A percentile compares a stretch with the other conserved stretches of the same genome.
phyloP scores from a whole-genome alignment of 2,797 vertebrate species.

The Muscicapa comitata region DNA sequence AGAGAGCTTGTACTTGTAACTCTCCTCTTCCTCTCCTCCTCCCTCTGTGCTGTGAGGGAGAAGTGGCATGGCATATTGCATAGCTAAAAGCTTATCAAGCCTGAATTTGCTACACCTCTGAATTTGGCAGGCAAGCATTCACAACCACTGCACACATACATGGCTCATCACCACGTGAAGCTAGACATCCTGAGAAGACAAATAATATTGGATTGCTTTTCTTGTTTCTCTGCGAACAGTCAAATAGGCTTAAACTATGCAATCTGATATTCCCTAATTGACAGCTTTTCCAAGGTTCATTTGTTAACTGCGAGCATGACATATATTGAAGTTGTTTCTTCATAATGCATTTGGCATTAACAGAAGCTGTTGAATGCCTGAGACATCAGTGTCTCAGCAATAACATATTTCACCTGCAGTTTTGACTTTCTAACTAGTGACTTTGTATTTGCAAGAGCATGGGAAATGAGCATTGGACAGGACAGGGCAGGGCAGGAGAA shows the following conservation, averaged over 20 bases:
- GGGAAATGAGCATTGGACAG: neutral
- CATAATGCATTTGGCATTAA: constrained; percentile 52
- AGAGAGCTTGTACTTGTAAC: neutral
- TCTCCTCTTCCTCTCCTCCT: neutral
- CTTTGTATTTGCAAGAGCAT: neutral
- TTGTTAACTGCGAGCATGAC: constrained; percentile 55
- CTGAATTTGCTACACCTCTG: neutral
- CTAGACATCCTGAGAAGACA: neutral
- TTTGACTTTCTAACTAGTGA: neutral
- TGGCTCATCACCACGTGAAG: neutral
- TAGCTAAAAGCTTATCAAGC: neutral
- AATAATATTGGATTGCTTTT: neutral
- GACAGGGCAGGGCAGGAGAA: neutral
- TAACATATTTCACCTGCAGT: neutral
- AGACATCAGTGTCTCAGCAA: neutral
- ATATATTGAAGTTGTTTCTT: constrained; percentile 43
- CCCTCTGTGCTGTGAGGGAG: neutral
- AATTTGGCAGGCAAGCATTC: neutral
- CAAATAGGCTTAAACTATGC: neutral
- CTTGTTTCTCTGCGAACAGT: constrained; percentile 19
- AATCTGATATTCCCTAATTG: constrained; percentile 33
- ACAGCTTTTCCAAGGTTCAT: constrained; percentile 50
- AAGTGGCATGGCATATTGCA: neutral
- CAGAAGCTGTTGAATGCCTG: neutral
- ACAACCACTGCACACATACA: neutral